Evolutionary conservation across 2,113 vertebrate species (phyloP), one percentile per base, ranked within the genome.

Genomic region (Bolborhynchus lineola): DNA sequence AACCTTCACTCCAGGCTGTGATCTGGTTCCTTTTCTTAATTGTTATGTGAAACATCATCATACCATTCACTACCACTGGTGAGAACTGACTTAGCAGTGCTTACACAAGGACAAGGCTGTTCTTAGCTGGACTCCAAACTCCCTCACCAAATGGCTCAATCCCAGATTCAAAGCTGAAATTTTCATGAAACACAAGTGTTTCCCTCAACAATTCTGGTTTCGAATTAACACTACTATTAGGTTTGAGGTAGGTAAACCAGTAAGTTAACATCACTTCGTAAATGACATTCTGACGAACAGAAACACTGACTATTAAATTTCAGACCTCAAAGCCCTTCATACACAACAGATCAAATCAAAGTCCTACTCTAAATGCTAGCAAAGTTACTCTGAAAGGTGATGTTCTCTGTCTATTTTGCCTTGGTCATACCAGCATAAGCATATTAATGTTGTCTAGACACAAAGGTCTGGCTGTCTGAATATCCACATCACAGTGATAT

Each of bases 61-160:
- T 10, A 39, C 3, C 25, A 12, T 14, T 14, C 74, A 8, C 8
- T 3, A 6, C 8, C 25, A 26, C 1, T 0, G n/a, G 46, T 35
- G 42, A 46, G 37, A 78, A 4, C 35, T 37, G 41, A 55, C 33
- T 53, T 29, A 76, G 59, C 26, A 68, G 42, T 6, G n/a, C 37
- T 12, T 6, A 23, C 41, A 4, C 15, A 24, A 53, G 44, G 29
- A 39, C 8, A 25, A 24, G n/a, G 28, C 39, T 53, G 4, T 1
- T 77, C 39, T 47, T n/a, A 57, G 49, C 29, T 55, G 71, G 52
- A 46, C 55, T 63, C 39, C 39, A 29, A 14, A 26, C 9, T 71
- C 53, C 26, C 16, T 1, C 52, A 28, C 24, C 46, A 17, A 7
- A 47, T 3, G 6, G 16, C 5, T 37, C 18, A 83, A 81, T 46